Evolutionary conservation across 2,797 vertebrate species (phyloP).

Genomic region (Threskiornis aethiopicus): DNA sequence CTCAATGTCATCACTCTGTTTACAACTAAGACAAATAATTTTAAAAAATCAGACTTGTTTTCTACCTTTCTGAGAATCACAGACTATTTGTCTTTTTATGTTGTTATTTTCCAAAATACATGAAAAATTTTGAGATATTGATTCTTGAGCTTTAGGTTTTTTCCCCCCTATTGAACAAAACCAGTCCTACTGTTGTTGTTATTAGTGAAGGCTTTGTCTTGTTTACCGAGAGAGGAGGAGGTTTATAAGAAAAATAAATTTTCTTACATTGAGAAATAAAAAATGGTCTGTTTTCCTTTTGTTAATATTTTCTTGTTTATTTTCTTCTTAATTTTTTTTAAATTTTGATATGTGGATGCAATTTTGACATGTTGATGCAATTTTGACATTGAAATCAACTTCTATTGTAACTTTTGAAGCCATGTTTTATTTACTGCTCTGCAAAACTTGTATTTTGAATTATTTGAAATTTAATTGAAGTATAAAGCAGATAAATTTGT

Average conservation of each 20-base stretch:
- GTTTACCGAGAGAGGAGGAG: neutral
- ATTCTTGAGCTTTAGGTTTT: neutral
- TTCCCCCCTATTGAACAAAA: neutral
- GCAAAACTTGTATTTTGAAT: neutral
- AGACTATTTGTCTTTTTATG: neutral
- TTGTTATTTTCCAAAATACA: neutral
- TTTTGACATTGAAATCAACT: neutral
- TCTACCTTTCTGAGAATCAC: neutral
- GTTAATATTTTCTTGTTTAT: neutral
- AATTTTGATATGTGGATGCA: neutral
- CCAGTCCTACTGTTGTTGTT: neutral
- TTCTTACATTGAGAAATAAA: neutral
- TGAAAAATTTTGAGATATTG: neutral
- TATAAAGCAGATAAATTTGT: neutral
- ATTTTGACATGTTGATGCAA: neutral
- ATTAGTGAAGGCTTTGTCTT: neutral
- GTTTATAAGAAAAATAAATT: neutral
- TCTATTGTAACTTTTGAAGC: neutral
- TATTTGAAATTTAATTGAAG: neutral
- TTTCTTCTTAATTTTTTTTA: neutral
- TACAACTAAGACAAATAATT: neutral
- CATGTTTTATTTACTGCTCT: neutral
- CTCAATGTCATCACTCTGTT: neutral
- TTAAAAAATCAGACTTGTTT: neutral
- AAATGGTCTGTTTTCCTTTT: neutral